Base-by-base conservation (phyloP, 2,113 vertebrate species). In the Neodontobutis hainanensis region DNA sequence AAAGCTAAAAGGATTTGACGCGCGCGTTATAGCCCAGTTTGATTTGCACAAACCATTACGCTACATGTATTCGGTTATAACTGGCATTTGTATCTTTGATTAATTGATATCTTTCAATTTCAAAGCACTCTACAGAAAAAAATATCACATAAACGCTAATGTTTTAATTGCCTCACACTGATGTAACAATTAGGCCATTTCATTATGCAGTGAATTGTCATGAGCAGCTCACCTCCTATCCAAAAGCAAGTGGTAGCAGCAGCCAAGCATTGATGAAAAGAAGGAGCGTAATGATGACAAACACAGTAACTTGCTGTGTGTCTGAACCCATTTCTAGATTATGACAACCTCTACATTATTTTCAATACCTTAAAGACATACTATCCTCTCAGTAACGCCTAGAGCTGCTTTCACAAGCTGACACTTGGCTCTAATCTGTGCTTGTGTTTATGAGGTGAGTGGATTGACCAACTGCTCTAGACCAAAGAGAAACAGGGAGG, bases 251-350 rank as follows among this genome's bases (percentile, higher is more conserved):
- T n/a, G 68, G 60, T 1, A 88, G 50, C 27, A 86, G 27, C 56
- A 90, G 56, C 85, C 83, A 88, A 0, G 70, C 62, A 38, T 87
- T 87, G 46, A 90, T 53, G 52, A 87, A 73, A 59, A 85, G 16
- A 2, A 90, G 77, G 40, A 88, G 72, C 36, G 58, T 58, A 6
- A 87, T 56, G 47, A 87, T 38, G 0, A 85, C 10, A 79, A 79
- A 87, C 1, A 88, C 70, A 12, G 66, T 35, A 5, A 80, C 12
- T 14, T 32, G 75, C 55, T 88, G 83, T 50, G 38, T 75, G 10
- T 80, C 71, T 49, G 52, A 61, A 64, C 62, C 63, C 83, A 80
- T 85, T n/a, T 32, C 57, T 58, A 5, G n/a, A 45, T 12, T 3
- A 56, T 1, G 45, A 32, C 47, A 60, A 43, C 32, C 34, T 61